Base-by-base conservation (phyloP, 2,888 invertebrate genomes). In the Dorcus parallelipipedus region DNA sequence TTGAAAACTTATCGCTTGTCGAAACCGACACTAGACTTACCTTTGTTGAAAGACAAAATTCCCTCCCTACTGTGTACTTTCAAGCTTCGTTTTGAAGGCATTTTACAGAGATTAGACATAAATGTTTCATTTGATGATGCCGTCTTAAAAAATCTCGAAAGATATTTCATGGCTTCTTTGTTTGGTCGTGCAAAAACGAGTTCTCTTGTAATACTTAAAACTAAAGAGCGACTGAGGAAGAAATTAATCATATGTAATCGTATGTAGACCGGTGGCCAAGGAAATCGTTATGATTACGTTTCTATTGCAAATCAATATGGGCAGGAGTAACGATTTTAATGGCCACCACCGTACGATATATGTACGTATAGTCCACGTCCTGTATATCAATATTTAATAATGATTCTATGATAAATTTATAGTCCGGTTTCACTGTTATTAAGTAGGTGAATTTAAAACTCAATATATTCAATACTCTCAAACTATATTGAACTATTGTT, bases 41-140 rank as follows among this genome's bases (percentile, higher is more conserved):
- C 69, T 65, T 69, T 59, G 58, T 63, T 70, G 56, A 67, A 71
- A 61, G 67, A 66, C 49, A 69, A 52, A 47, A 71, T 54, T 26
- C 49, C 58, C 45, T 60, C 49, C 64, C 69, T 59, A 64, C 67
- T 58, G 48, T 62, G 53, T 23, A 54, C 23, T 23, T 58, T 43
- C 23, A 56, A 20, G 9, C 48, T 50, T 10, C 56, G 58, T n/a
- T 51, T 47, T 45, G 42, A 14, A 9, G 59, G 52, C 56, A 54
- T 60, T 20, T 55, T 55, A 51, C 73, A 70, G 23, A 74, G 57
- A 59, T 64, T 67, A 26, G 67, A 58, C 10, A 69, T 52, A 60
- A 73, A 71, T 9, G 59, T 48, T 1, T 59, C 54, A 51, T 67
- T 61, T 45, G 57, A 48, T 9, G 71, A 59, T 4, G 54, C 51